Evolutionary conservation across 2,888 invertebrate genomes (phyloP), one percentile per base, ranked within the genome.

Genomic region (Mythimna pallens): DNA sequence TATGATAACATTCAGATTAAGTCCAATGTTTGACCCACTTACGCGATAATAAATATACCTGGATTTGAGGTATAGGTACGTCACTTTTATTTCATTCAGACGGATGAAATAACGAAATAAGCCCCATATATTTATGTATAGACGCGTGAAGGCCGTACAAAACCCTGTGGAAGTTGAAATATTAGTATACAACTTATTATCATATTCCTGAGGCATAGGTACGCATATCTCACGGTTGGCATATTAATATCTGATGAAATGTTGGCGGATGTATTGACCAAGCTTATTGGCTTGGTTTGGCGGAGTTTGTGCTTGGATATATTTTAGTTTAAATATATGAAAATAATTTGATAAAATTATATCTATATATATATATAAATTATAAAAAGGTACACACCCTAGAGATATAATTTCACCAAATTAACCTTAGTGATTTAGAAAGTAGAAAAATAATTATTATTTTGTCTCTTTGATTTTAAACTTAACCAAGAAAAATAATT

Each of bases 241-340:
- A 70, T 83, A 75, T 83, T 81, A 81, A 83, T 80, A 80, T 80
- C 55, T 52, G 75, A 83, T 83, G 84, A 78, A 76, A 84, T 81
- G 79, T 69, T 66, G 73, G 85, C 52, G 57, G 54, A 78, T 82
- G 57, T 58, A 65, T 69, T 73, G 73, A 72, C 69, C 66, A 59
- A 68, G 70, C 65, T 57, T 63, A 22, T 66, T 71, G 68, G 57
- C 65, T 58, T 69, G 43, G 40, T 25, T 63, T 68, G 62, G 54
- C 50, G 54, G 12, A 64, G 55, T 74, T 74, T 12, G 40, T 50
- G 25, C 55, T 61, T 64, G 55, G n/a, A n/a, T 30, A 54, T 57
- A 54, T 59, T 17, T 64, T 61, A 22, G 22, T 47, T 50, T n/a
- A 69, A 52, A 43, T 22, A 25, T 67, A 59, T 43, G n/a, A 43